phyloP scores from a whole-genome alignment of 64 coral and sea anemone species.

The Astreopora myriophthalma region DNA sequence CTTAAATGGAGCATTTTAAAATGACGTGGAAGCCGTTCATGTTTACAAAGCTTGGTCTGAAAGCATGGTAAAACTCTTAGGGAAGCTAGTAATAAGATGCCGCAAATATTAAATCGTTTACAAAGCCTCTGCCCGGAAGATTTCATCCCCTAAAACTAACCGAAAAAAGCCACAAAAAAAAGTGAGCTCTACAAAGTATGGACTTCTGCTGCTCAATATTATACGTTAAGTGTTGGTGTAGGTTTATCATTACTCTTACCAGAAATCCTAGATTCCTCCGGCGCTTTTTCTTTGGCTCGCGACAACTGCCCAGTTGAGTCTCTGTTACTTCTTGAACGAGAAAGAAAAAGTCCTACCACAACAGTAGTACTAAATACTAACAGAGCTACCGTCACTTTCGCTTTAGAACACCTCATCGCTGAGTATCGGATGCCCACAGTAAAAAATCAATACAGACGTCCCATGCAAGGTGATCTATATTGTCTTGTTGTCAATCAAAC shows the following conservation, averaged over 20 bases:
- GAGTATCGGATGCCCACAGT: too few relatives aligned
- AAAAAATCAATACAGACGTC: too few relatives aligned
- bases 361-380: not conserved
- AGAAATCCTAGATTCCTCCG: not conserved
- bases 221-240: not conserved
- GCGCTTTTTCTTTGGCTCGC: not conserved
- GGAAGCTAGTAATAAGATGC: too few relatives aligned
- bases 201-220: not conserved
- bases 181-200: not conserved
- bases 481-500: too few relatives aligned
- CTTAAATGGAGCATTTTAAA: too few relatives aligned
- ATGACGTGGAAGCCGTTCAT: too few relatives aligned
- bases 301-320: not conserved
- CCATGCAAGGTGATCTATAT: too few relatives aligned
- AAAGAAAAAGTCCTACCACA: not conserved
- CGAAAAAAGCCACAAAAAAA: not conserved
- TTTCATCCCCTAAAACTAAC: too few relatives aligned
- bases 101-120: too few relatives aligned
- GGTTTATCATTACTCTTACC: not conserved
- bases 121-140: too few relatives aligned
- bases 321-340: not conserved
- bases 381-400: not conserved
- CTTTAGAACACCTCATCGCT: conserved; percentile 4
- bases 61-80: too few relatives aligned
- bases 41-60: too few relatives aligned